Percentiles rank a stretch among this genome's conserved stretches.
Conservation (phyloP, 2,113 vertebrate genomes). For the human (Homo sapiens) region GRCh38 chr9:3914501-3915000, state of each 20-base stretch:
- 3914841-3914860: neutral
- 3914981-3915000: neutral
- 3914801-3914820: neutral
- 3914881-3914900: neutral
- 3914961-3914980: neutral
- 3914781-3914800: neutral
- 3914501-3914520: conserved; percentile 36
- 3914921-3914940: neutral
- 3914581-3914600: conserved; percentile 56
- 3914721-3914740: neutral
- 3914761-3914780: neutral
- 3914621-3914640: conserved; percentile 61
- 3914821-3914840: neutral
- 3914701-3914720: neutral
- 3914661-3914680: conserved; percentile 39
- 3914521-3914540: conserved; percentile 19
- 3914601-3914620: conserved; percentile 24
- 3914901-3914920: neutral
- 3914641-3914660: conserved; percentile 55
- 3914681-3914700: neutral
- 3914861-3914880: neutral
- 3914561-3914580: conserved; percentile 42
- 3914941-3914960: neutral
- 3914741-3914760: neutral
- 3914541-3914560: neutral